Conservation (phyloP, 1,140 invertebrate genomes). For the Pygmarrhopalites habei region DNA sequence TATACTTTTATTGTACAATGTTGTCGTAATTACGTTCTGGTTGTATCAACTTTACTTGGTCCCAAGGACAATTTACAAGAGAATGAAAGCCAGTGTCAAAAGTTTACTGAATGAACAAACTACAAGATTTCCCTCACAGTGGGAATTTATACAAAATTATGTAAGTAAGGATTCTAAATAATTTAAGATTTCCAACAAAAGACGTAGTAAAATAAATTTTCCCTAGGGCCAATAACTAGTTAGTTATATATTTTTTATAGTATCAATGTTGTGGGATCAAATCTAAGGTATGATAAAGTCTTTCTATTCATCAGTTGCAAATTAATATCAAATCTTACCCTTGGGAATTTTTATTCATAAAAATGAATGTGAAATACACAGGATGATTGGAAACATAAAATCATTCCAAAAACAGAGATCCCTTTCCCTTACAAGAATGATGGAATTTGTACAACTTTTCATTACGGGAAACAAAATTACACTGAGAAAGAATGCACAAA, state of each 20-base stretch:
- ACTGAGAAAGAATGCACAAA: background rate
- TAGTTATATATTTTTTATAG: background rate
- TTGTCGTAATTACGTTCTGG: background rate
- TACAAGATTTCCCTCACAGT: background rate
- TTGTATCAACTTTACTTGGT: background rate
- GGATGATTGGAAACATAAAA: background rate
- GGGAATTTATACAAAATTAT: constrained; percentile 7
- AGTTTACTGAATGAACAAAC: background rate
- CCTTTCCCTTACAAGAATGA: constrained; percentile 5
- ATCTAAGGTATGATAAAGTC: too few relatives aligned
- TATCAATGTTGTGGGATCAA: constrained; percentile 9
- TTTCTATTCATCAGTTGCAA: too few relatives aligned
- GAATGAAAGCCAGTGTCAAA: background rate
- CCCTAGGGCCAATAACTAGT: background rate
- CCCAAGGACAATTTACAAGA: background rate
- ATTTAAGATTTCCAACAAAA: background rate
- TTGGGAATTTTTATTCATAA: too few relatives aligned
- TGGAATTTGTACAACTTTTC: background rate
- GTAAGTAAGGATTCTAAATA: background rate
- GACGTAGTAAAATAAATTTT: background rate
- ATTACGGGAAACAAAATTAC: background rate
- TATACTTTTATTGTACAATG: background rate
- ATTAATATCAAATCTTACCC: too few relatives aligned
- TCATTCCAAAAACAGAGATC: background rate
- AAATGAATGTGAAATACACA: background rate